Evolutionary conservation across 2,888 invertebrate species (phyloP).

Genomic region (Stictocephala bisonia): DNA sequence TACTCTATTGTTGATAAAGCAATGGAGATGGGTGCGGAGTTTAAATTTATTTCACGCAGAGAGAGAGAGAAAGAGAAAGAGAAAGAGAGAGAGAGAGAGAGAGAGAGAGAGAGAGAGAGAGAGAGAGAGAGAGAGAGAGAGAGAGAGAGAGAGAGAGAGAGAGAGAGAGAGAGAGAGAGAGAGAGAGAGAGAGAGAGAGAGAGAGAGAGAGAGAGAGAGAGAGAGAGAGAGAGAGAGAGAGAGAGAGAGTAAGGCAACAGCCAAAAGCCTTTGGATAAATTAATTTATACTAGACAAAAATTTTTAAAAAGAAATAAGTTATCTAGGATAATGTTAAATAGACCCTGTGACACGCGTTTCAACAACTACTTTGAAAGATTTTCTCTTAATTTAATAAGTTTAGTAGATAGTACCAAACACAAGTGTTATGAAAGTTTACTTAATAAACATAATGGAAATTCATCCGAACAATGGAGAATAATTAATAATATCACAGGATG

Average conservation of each 20-base stretch:
- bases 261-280: background rate
- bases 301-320: background rate
- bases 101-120: too few species aligned
- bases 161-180: too few species aligned
- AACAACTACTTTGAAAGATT: background rate
- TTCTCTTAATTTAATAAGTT: background rate
- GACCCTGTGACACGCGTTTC: conserved; percentile 2
- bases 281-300: background rate
- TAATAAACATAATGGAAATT: background rate
- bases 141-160: too few species aligned
- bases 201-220: too few species aligned
- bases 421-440: background rate
- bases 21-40: background rate
- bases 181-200: too few species aligned
- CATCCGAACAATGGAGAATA: background rate
- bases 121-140: too few species aligned
- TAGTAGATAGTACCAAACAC: background rate
- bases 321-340: conserved; percentile 20
- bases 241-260: background rate
- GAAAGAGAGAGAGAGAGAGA: too few species aligned
- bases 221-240: too few species aligned
- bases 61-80: too few species aligned
- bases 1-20: conserved; percentile 3
- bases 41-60: background rate
- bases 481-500: too few species aligned